These are phyloP conservation scores for Cheilosia pagana DNA, from an alignment of 2,888 invertebrate species.

Conservation along the genomic window DNA sequence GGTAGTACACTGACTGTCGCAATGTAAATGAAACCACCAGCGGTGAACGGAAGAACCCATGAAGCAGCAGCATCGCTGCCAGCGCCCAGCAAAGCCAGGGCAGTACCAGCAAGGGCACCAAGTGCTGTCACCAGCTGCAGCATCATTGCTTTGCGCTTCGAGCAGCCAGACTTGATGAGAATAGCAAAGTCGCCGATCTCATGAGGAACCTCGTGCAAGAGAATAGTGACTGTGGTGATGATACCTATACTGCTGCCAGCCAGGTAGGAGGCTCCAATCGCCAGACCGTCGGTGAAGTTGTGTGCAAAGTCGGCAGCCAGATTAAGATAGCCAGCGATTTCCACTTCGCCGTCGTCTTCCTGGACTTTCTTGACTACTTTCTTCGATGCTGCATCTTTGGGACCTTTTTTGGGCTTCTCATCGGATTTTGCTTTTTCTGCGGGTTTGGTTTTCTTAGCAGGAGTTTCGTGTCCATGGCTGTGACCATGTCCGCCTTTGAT, in stretches of 20 bases:
- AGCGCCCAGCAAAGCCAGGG: constrained; percentile 94
- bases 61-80: constrained; percentile 88
- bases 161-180: constrained; percentile 97
- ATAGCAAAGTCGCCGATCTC: constrained; percentile 99
- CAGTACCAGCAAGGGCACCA: constrained; percentile 96
- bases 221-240: constrained; percentile 96
- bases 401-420: constrained; percentile 46
- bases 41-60: constrained; percentile 98
- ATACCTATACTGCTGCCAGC: constrained; percentile 94
- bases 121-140: constrained; percentile 97
- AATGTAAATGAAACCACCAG: constrained; percentile 99
- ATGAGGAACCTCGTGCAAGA: constrained; percentile 99
- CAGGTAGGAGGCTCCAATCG: constrained; percentile 98
- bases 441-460: constrained; percentile 73
- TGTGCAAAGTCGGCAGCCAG: constrained; percentile 99
- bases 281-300: constrained; percentile 99
- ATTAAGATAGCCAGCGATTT: constrained; percentile 96
- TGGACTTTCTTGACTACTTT: constrained; percentile 83
- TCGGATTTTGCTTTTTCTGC: constrained; percentile 64
- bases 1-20: constrained; percentile 99
- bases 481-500: constrained; percentile 93
- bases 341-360: constrained; percentile 84
- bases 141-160: constrained; percentile 96
- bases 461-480: constrained; percentile 85
- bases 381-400: constrained; percentile 34